Conservation (phyloP, 1,140 invertebrate genomes). For the Eumaeus atala region DNA sequence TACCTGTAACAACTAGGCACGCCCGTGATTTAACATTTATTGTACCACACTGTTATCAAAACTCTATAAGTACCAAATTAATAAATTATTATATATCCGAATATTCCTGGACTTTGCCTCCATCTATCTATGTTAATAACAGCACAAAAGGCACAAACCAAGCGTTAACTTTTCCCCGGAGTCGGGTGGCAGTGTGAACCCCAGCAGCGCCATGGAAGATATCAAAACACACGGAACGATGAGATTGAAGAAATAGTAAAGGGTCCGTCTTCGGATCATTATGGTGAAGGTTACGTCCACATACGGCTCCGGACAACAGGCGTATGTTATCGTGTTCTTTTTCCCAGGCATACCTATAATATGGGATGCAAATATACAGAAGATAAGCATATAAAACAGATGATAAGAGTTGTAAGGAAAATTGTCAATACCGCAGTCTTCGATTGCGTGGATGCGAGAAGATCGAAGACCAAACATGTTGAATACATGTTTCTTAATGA, state of each 20-base stretch:
- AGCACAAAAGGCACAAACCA: constrained; percentile 78
- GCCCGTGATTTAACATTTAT: no score
- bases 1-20: no score
- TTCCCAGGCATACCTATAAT: constrained; percentile 87
- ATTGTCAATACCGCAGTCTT: no score
- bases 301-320: constrained; percentile 93
- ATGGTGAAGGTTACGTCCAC: constrained; percentile 98
- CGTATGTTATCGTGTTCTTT: constrained; percentile 87
- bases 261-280: constrained; percentile 94
- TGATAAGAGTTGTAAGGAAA: no score
- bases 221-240: constrained; percentile 99
- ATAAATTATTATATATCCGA: no score
- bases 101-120: no score
- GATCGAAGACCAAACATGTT: no score
- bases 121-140: background rate
- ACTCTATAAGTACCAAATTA: no score
- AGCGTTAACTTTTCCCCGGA: constrained; percentile 99
- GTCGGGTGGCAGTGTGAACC: constrained; percentile 97
- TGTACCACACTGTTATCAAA: no score
- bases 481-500: no score
- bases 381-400: no score
- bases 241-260: constrained; percentile 99
- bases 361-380: background rate
- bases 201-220: constrained; percentile 97
- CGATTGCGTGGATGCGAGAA: no score